Base-by-base conservation (phyloP, 2,113 vertebrate species). In the Triplophysa dalaica region DNA sequence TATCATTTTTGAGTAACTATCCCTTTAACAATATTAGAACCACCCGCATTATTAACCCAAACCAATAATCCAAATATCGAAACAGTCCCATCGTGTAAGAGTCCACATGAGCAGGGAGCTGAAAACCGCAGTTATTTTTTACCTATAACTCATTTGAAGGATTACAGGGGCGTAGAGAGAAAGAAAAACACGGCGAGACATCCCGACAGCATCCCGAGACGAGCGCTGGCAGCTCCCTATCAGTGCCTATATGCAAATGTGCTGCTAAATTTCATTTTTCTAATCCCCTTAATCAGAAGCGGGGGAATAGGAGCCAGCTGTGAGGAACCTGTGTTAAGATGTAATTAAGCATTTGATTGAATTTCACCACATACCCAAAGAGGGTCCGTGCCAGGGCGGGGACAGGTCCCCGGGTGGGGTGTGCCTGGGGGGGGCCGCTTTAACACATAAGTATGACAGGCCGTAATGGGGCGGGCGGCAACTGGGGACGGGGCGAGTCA, bases 331-430 rank as follows among this genome's bases (percentile, higher is more conserved):
- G 86, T 95, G 94, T 94, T 94, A 94, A 95, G 92, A 95, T 93
- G 92, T 96, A 98, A 98, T 97, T 98, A 98, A 95, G 94, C 91
- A 95, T 95, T 92, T 95, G 94, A 98, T 95, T 97, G 93, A 94
- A 97, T 98, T 94, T 95, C 91, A 91, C 87, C 77, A 91, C 94
- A 95, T 94, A 94, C 89, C 90, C 94, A 94, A 91, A 86, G 91
- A 87, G 88, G 83, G 84, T 81, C 83, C 6, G 58, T 80, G 79
- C 87, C 88, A 87, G 77, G 77, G 78, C 62, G 70, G 85, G 86
- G 84, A 77, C 79, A 62, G 73, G 26, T 9, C 76, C 68, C 21
- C 11, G 62, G 22, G 72, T n/a, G n/a, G 58, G 43, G 61, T 17
- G 61, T n/a, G 77, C 63, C 75, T 76, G 81, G 60, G 58, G 77